These are phyloP conservation scores for Daubentonia madagascariensis DNA, from an alignment of 2,113 vertebrate genomes.

Conservation along the genomic window DNA sequence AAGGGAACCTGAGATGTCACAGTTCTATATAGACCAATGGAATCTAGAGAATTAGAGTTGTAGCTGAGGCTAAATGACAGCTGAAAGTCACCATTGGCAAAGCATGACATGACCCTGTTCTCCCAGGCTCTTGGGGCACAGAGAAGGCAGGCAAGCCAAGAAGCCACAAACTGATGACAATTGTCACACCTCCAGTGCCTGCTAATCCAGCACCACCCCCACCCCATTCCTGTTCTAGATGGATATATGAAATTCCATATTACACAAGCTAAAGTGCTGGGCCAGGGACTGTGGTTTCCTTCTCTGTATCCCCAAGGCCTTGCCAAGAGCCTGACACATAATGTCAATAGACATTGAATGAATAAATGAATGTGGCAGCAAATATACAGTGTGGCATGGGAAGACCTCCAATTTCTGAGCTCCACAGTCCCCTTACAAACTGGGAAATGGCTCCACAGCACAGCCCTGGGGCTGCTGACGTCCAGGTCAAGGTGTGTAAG, in stretches of 20 bases:
- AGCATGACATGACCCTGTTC: not conserved
- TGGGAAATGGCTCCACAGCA: not conserved
- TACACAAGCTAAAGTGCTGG: not conserved
- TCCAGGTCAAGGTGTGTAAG: not conserved
- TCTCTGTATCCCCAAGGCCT: conserved; percentile 11
- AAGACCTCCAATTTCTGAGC: not conserved
- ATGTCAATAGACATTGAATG: conserved; percentile 11
- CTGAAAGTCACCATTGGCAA: not conserved
- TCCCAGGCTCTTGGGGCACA: not conserved
- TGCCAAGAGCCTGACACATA: not conserved
- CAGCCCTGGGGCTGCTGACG: not conserved
- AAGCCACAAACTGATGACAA: not conserved
- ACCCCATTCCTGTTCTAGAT: not conserved
- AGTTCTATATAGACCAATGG: not conserved
- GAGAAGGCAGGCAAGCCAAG: not conserved
- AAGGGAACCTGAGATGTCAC: not conserved
- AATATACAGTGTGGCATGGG: not conserved
- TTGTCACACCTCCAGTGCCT: not conserved
- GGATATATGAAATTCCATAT: not conserved
- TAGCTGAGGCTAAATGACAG: not conserved
- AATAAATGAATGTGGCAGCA: conserved; percentile 15
- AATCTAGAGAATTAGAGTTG: not conserved
- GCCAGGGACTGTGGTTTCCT: not conserved
- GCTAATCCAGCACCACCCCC: not conserved
- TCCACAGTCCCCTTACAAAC: not conserved